These are phyloP conservation scores for Schizaphis graminum DNA, from an alignment of 2,888 invertebrate species.

Conservation along the genomic window DNA sequence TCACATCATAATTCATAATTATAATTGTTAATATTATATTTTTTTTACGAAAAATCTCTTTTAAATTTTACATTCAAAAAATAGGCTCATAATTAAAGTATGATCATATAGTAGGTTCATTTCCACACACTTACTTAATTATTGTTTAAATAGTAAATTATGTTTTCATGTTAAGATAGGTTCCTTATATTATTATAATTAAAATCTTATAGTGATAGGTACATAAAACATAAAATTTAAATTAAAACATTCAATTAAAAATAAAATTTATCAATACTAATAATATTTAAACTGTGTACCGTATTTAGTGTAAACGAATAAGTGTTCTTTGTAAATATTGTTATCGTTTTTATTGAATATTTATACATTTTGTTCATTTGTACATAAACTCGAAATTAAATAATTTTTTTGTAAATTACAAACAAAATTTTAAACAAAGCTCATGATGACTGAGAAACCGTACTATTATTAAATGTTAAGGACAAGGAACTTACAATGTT, in stretches of 20 bases:
- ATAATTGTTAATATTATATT: neutral
- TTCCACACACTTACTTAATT: neutral
- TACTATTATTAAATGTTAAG: constrained; percentile 54
- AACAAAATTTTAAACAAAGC: constrained; percentile 56
- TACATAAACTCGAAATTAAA: constrained; percentile 46
- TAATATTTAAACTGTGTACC: neutral
- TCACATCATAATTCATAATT: neutral
- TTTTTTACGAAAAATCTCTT: neutral
- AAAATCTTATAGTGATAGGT: neutral
- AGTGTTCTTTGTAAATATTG: constrained; percentile 46
- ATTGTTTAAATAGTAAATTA: neutral
- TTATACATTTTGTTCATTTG: constrained; percentile 48
- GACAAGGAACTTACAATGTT: constrained; percentile 57
- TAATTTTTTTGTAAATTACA: constrained; percentile 7
- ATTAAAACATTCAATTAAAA: neutral
- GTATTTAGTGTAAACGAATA: constrained; percentile 28
- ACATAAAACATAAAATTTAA: neutral
- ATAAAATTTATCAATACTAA: neutral
- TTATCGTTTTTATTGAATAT: constrained; percentile 51
- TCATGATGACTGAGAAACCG: constrained; percentile 63
- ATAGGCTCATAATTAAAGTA: neutral
- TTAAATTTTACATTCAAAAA: neutral
- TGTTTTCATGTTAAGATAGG: neutral
- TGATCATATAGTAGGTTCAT: neutral
- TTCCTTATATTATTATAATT: neutral